Percentiles rank a stretch among this genome's conserved stretches.
Evolutionary conservation across 2,113 vertebrate genomes (phyloP).

Genomic region (Mastomys coucha): DNA sequence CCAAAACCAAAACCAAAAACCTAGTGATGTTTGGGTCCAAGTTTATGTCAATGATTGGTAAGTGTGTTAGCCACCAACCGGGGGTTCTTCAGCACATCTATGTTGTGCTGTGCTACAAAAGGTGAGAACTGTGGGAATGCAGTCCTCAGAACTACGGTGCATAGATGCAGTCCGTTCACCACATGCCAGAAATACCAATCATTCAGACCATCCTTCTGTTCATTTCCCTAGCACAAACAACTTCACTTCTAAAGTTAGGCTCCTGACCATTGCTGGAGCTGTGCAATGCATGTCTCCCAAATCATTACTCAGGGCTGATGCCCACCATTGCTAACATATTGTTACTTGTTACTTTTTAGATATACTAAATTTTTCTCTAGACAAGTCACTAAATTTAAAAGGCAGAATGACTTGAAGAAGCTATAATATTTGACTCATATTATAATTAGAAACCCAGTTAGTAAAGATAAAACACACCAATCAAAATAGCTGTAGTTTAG

Average conservation of each 20-base stretch:
- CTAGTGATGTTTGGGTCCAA: neutral
- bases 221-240: neutral
- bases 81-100: neutral
- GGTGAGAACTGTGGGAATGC: neutral
- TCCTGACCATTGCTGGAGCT: neutral
- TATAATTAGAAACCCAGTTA: neutral
- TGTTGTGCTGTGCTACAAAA: rapidly evolving
- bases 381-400: neutral
- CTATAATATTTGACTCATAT: neutral
- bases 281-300: neutral
- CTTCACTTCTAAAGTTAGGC: neutral
- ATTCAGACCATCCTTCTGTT: neutral
- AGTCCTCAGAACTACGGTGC: neutral
- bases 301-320: neutral
- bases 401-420: neutral
- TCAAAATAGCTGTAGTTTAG: neutral
- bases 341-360: neutral
- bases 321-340: neutral
- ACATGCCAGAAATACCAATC: neutral
- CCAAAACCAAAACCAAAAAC: neutral
- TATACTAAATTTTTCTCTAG: neutral
- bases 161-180: neutral
- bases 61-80: neutral
- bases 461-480: neutral
- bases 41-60: neutral